Evolutionary conservation across 2,797 vertebrate genomes (phyloP), one percentile per base, ranked within the genome.

Genomic region (Salarias fasciatus): DNA sequence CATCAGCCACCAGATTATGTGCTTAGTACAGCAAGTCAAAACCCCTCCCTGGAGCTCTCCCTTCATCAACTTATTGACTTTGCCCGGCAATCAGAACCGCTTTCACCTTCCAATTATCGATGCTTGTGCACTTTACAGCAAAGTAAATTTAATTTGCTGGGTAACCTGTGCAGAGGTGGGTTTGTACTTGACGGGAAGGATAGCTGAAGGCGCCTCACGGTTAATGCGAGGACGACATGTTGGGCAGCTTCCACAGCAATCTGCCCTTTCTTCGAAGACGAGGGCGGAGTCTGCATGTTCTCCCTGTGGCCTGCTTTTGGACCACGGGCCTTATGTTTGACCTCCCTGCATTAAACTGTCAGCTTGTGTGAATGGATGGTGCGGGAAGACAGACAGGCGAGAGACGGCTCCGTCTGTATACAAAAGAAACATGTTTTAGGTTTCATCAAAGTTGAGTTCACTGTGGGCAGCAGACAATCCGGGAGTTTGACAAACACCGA

Each of bases 31-130:
- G 82, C 85, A 84, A 80, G 77, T 62, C 69, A 50, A 70, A 80
- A 57, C 55, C 48, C 64, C 78, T 78, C 67, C 77, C 50, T 3
- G 36, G 71, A 74, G 70, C 63, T 61, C 69, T 53, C 53, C 75
- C 79, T 78, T 69, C 1, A 88, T 87, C 79, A 86, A 85, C 76
- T 72, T 80, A 80, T 86, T 67, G 77, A 82, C 63, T 80, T 63
- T 56, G 57, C 52, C 56, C 71, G 56, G 77, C 70, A 82, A 88
- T 88, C 85, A 80, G 50, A 76, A 75, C 63, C 72, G 74, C 72
- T 88, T 87, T 81, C 55, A 79, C 73, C 77, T 84, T 79, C 72
- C 62, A 78, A 88, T 90, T 79, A 83, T 82, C 53, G 73, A 75
- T 60, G 59, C 44, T 55, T 57, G 54, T 66, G 63, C 48, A 53